Conservation (phyloP, 2,797 vertebrate species). For the Heliangelus exortis region DNA sequence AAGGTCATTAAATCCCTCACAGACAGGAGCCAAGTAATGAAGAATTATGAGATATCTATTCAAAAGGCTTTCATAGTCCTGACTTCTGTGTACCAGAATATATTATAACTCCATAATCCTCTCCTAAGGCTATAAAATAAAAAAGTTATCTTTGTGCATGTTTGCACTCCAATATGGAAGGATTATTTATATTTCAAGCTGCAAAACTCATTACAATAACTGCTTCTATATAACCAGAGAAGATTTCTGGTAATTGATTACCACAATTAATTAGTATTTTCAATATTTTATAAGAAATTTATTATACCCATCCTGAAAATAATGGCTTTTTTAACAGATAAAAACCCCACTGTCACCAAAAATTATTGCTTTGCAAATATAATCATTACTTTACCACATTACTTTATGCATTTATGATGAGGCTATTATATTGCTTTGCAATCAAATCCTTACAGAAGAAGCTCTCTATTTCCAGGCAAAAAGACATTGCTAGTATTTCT, state of each 20-base stretch:
- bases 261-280: not conserved
- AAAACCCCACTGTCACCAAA: not conserved
- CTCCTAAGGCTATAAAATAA: not conserved
- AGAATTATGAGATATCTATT: not conserved
- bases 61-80: not conserved
- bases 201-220: not conserved
- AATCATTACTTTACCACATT: not conserved
- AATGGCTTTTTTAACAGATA: not conserved
- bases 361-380: slow-evolving; percentile 18
- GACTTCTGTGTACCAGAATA: not conserved
- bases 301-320: not conserved
- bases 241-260: not conserved
- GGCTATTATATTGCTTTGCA: not conserved
- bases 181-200: not conserved
- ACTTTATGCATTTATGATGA: not conserved
- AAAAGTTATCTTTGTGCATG: not conserved
- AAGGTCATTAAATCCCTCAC: not conserved
- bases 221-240: not conserved
- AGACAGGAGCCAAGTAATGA: not conserved
- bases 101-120: not conserved
- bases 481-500: not conserved
- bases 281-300: not conserved
- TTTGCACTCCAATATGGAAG: not conserved
- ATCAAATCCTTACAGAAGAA: not conserved
- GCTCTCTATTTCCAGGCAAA: not conserved